Evolutionary conservation across 1,140 invertebrate genomes (phyloP).

Genomic region (Carcinoscorpius rotundicauda): DNA sequence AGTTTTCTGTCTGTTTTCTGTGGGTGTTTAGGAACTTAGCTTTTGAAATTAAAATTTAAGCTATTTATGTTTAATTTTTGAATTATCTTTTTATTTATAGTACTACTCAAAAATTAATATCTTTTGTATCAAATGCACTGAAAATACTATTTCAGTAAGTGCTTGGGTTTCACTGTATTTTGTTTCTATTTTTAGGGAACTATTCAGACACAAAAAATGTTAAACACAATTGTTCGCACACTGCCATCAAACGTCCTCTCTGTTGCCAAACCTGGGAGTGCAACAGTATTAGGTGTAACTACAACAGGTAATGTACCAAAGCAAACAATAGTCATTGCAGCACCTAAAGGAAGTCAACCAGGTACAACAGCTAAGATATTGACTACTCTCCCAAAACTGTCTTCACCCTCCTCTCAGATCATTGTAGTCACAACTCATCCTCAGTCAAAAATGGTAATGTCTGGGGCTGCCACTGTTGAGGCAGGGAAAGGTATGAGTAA

Average conservation of each 20-base stretch:
- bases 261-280: slow-evolving; percentile 31
- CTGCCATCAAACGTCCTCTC: slow-evolving; percentile 35
- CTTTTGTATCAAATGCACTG: too few relatives aligned
- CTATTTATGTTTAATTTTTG: too few relatives aligned
- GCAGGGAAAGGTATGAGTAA: slow-evolving; percentile 26
- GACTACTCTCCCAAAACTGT: slow-evolving; percentile 33
- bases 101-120: too few relatives aligned
- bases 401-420: slow-evolving; percentile 30
- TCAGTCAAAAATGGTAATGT: slow-evolving; percentile 35
- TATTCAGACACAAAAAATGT: slow-evolving; percentile 13
- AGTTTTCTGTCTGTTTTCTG: too few relatives aligned
- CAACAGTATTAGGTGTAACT: slow-evolving; percentile 3
- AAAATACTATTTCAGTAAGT: too few relatives aligned
- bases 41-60: too few relatives aligned
- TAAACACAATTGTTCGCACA: slow-evolving; percentile 33
- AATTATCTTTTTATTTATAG: too few relatives aligned
- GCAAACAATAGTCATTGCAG: slow-evolving; percentile 38
- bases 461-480: slow-evolving; percentile 43
- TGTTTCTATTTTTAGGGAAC: too few relatives aligned
- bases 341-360: slow-evolving; percentile 30
- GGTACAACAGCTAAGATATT: slow-evolving; percentile 34
- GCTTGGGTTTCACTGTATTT: too few relatives aligned
- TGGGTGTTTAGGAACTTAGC: too few relatives aligned
- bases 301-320: slow-evolving; percentile 26
- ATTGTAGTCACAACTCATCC: slow-evolving; percentile 37